Evolutionary conservation across 2,113 vertebrate genomes (phyloP).

Genomic region (Cheirogaleus medius): DNA sequence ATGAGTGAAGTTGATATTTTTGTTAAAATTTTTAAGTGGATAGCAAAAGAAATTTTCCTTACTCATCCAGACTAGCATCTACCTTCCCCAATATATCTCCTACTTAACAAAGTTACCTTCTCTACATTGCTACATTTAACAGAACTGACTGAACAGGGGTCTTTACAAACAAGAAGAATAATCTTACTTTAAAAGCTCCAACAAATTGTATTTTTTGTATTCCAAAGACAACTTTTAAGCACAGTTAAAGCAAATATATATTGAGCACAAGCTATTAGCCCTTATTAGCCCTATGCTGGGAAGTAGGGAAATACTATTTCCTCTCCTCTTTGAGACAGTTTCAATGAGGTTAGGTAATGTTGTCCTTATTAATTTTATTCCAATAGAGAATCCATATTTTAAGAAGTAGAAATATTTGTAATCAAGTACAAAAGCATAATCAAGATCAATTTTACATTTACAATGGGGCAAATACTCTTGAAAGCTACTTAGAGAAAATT

Average conservation of each 20-base stretch:
- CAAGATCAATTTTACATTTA: neutral
- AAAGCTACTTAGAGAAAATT: neutral
- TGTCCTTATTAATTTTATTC: neutral
- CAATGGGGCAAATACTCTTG: neutral
- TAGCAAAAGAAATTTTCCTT: conserved; percentile 37
- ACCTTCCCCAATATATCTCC: neutral
- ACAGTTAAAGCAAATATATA: neutral
- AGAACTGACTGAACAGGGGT: neutral
- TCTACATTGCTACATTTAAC: neutral
- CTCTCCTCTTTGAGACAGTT: neutral
- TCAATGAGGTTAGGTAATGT: neutral
- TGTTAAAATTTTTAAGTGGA: neutral
- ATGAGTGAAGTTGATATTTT: too few species aligned
- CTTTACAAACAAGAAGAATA: neutral
- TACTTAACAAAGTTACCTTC: neutral
- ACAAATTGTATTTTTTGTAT: neutral
- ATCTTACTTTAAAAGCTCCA: neutral
- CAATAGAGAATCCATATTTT: neutral
- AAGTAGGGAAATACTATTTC: neutral
- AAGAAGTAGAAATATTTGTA: neutral
- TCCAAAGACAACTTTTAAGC: neutral
- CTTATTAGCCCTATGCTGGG: too few species aligned
- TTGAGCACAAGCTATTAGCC: neutral
- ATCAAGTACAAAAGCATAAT: neutral
- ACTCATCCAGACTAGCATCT: neutral